phyloP scores from a whole-genome alignment of 2,797 vertebrate genomes.

The Muscicapa striata region DNA sequence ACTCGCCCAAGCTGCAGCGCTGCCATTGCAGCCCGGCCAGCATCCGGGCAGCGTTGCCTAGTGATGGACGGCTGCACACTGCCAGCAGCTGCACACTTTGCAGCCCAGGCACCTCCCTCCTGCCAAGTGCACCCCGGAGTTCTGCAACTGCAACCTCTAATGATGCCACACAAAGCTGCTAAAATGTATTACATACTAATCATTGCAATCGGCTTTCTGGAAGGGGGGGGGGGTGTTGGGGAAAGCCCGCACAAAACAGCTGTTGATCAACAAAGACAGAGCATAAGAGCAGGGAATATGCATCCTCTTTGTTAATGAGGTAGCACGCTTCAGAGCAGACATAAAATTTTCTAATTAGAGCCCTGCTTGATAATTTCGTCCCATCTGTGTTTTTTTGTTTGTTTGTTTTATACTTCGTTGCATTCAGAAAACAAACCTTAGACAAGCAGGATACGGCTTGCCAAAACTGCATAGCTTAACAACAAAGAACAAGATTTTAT shows the following conservation, averaged over 20 bases:
- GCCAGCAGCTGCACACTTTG: background rate
- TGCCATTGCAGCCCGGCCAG: constrained; percentile 43
- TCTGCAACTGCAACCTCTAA: background rate
- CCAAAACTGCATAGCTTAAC: background rate
- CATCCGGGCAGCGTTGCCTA: constrained; percentile 63
- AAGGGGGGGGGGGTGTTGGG: no score
- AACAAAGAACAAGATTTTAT: background rate
- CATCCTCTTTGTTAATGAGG: background rate
- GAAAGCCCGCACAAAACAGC: background rate
- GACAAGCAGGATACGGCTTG: background rate
- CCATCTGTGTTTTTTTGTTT: background rate
- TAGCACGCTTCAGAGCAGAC: background rate
- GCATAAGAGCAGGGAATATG: background rate
- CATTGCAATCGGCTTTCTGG: background rate
- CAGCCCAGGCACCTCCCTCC: constrained; percentile 49
- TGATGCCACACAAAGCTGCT: background rate
- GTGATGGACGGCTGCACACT: constrained; percentile 49
- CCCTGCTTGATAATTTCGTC: background rate
- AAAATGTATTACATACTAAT: background rate
- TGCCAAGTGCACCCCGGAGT: background rate
- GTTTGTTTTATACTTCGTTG: background rate
- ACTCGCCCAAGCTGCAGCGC: constrained; percentile 37
- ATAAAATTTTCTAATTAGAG: background rate
- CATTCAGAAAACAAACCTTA: background rate
- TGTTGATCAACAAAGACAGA: background rate